Percentiles rank a stretch among this genome's conserved stretches.
phyloP scores from a whole-genome alignment of 2,888 invertebrate genomes.

The Abrostola tripartita region DNA sequence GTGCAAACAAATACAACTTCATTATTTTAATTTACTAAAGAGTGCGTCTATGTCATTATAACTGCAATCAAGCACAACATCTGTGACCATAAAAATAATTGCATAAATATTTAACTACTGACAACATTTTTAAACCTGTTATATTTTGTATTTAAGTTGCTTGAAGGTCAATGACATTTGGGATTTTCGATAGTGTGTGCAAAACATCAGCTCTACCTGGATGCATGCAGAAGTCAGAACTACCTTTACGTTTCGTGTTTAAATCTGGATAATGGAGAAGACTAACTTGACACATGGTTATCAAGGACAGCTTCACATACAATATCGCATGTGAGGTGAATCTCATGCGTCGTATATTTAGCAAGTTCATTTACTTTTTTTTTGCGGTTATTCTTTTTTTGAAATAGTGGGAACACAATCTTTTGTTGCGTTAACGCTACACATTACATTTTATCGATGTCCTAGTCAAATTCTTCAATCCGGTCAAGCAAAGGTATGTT shows the following conservation, averaged over 20 bases:
- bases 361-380: no score
- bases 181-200: constrained; percentile 31
- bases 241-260: constrained; percentile 35
- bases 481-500: no score
- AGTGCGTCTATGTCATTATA: constrained; percentile 1
- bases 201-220: constrained; percentile 44
- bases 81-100: constrained; percentile 11
- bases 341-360: no score
- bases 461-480: no score
- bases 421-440: no score
- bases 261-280: constrained; percentile 12
- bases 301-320: no score
- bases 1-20: neutral
- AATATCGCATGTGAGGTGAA: no score
- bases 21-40: neutral
- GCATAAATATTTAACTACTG: constrained; percentile 9
- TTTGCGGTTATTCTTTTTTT: no score
- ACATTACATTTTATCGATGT: no score
- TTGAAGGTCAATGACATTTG: constrained; percentile 54
- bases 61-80: constrained; percentile 14
- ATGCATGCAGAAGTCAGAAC: constrained; percentile 33
- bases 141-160: constrained; percentile 28
- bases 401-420: no score
- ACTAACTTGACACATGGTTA: no score
- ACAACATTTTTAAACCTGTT: constrained; percentile 23